phyloP scores from a whole-genome alignment of 2,113 vertebrate genomes.

The Oreochromis spilurus region DNA sequence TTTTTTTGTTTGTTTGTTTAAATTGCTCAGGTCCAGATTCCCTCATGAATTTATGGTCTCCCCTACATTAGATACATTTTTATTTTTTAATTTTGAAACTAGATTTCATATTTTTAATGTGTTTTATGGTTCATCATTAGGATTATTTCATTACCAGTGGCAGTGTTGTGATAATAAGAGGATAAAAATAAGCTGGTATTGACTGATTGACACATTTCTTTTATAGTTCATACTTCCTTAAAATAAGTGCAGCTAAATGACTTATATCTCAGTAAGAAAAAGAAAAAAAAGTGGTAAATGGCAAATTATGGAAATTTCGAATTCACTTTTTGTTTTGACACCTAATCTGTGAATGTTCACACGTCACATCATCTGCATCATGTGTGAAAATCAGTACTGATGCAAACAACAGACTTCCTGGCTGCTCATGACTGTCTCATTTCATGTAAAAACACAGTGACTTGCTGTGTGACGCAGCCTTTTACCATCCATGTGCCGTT shows the following conservation, averaged over 20 bases:
- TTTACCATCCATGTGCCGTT: neutral
- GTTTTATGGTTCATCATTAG: neutral
- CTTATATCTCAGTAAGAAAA: neutral
- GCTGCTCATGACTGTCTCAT: neutral
- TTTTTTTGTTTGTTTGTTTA: neutral
- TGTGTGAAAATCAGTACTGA: neutral
- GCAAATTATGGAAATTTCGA: neutral
- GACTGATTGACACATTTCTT: neutral
- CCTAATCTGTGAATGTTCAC: neutral
- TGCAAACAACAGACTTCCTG: neutral
- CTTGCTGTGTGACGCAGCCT: neutral
- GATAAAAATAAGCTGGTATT: neutral
- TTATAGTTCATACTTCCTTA: neutral
- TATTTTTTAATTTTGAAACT: neutral
- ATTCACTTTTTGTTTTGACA: neutral
- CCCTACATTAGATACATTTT: neutral
- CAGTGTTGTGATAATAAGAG: neutral
- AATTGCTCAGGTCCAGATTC: neutral
- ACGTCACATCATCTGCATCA: neutral
- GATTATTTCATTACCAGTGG: neutral
- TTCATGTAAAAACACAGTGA: neutral
- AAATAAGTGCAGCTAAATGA: neutral
- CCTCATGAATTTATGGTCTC: neutral
- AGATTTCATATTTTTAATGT: neutral
- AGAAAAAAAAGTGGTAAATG: rapidly evolving